These are phyloP conservation scores for Ormyrus rosae DNA, from an alignment of 2,888 invertebrate species.

Conservation along the genomic window DNA sequence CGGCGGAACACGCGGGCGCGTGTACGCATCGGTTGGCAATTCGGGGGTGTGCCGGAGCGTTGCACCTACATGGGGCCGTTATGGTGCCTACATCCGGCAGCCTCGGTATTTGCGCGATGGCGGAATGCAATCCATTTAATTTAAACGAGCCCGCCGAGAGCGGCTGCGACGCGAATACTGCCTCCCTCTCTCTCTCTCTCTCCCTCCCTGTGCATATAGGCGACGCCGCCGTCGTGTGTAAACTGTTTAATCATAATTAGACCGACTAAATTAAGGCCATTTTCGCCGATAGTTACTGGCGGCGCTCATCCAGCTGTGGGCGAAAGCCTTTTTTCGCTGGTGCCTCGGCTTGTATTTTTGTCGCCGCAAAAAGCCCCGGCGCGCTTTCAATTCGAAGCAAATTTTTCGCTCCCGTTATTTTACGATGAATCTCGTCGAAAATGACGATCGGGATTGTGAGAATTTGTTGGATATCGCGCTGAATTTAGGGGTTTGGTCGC, in stretches of 20 bases:
- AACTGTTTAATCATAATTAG: slow-evolving; percentile 67
- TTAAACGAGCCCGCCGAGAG: slow-evolving; percentile 61
- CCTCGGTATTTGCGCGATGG: slow-evolving; percentile 58
- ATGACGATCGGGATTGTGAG: not conserved
- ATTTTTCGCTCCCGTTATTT: slow-evolving; percentile 39
- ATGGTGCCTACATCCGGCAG: slow-evolving; percentile 58
- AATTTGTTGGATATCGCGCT: not conserved
- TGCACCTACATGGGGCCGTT: slow-evolving; percentile 39
- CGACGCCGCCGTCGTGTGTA: slow-evolving; percentile 30
- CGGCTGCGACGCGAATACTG: not conserved
- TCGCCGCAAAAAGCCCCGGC: no score
- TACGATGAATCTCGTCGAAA: slow-evolving; percentile 7
- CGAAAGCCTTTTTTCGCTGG: not conserved
- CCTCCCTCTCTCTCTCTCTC: no score
- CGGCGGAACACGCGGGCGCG: not conserved
- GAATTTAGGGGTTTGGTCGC: not conserved
- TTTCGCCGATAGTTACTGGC: slow-evolving; percentile 55
- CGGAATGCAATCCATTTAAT: slow-evolving; percentile 67
- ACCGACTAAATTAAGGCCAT: slow-evolving; percentile 64
- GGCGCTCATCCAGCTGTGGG: not conserved
- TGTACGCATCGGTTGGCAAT: slow-evolving; percentile 37
- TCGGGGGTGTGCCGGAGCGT: slow-evolving; percentile 1
- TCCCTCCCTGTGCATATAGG: not conserved
- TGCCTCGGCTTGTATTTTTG: not conserved
- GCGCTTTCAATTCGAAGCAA: slow-evolving; percentile 24